These are phyloP conservation scores for Malurus alboscapulatus DNA, from an alignment of 2,113 vertebrate species.

Conservation along the genomic window DNA sequence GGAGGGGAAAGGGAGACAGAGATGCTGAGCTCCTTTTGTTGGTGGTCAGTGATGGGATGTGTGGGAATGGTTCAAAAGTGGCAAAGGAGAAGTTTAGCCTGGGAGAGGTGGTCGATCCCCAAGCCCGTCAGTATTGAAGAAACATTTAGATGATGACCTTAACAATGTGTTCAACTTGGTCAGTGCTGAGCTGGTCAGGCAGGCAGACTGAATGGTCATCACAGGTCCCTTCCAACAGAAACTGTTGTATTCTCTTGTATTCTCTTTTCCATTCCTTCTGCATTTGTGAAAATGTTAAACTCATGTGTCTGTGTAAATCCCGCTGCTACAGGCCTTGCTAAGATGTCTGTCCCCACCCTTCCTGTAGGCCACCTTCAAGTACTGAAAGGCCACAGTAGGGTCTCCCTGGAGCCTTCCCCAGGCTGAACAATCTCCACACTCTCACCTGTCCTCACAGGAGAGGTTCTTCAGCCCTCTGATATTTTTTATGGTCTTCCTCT, in stretches of 20 bases:
- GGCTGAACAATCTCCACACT: not conserved
- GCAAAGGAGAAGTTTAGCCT: not conserved
- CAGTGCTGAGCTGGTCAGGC: not conserved
- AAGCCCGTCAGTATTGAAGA: not conserved
- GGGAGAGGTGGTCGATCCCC: rapidly evolving
- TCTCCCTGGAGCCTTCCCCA: not conserved
- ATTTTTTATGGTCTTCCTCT: not conserved
- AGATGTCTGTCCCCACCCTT: not conserved
- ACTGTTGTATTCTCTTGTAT: not conserved
- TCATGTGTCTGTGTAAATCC: not conserved
- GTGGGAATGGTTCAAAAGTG: not conserved
- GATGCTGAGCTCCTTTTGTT: not conserved
- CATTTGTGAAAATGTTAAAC: not conserved
- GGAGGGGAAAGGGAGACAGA: not conserved
- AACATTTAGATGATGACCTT: not conserved
- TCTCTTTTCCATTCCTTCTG: not conserved
- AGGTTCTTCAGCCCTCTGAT: not conserved
- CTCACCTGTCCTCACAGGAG: not conserved
- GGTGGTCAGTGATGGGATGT: not conserved
- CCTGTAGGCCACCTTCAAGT: not conserved
- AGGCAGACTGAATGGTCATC: not conserved
- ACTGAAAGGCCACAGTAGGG: not conserved
- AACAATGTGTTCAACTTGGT: not conserved
- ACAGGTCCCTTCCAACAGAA: not conserved
- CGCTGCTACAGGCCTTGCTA: not conserved